Evolutionary conservation across 2,888 invertebrate genomes (phyloP).

Genomic region (Crepidodera aurea): DNA sequence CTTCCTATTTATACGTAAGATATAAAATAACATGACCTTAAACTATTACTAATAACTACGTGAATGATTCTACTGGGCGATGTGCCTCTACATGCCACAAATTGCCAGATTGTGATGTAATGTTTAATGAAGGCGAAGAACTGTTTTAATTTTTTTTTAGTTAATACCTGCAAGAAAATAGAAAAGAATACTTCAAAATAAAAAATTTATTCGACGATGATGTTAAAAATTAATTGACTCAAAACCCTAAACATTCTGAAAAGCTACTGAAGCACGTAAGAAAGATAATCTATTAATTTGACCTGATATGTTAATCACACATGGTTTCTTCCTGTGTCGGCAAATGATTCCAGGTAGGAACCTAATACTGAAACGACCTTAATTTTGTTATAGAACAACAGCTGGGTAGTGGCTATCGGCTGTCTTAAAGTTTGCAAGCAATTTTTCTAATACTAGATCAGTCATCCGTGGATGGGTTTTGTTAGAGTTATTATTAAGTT

Average conservation of each 20-base stretch:
- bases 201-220: too few relatives aligned
- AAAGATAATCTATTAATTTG: conserved; percentile 9
- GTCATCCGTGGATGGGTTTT: not conserved
- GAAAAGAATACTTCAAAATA: too few relatives aligned
- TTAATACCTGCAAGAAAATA: too few relatives aligned
- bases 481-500: too few relatives aligned
- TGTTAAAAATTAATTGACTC: conserved; percentile 3
- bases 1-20: too few relatives aligned
- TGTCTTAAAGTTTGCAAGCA: not conserved
- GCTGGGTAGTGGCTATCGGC: not conserved
- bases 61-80: too few relatives aligned
- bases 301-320: conserved; percentile 8
- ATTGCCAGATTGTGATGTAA: too few relatives aligned
- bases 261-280: not conserved
- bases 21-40: too few relatives aligned
- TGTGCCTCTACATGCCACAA: too few relatives aligned
- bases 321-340: conserved; percentile 11
- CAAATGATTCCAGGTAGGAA: not conserved
- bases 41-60: too few relatives aligned
- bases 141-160: too few relatives aligned
- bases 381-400: conserved; percentile 5
- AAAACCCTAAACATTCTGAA: not conserved
- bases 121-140: too few relatives aligned
- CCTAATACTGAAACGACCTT: not conserved
- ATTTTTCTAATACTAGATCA: not conserved